Evolutionary conservation across 2,888 invertebrate species (phyloP), one percentile per base, ranked within the genome.

Genomic region (Calephelis perditalis): DNA sequence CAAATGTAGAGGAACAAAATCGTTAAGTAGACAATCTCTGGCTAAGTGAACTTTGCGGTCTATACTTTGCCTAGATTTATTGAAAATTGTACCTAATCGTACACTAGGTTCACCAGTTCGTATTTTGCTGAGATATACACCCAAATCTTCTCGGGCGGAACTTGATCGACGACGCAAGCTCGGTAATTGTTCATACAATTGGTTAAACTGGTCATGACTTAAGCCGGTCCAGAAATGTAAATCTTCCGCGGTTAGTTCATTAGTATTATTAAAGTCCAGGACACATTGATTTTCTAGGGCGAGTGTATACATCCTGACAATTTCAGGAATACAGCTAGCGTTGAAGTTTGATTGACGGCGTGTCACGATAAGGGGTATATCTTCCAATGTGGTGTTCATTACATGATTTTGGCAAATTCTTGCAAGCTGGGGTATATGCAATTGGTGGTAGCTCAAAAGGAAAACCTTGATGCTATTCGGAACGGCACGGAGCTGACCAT

Each of bases 401-500:
- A 52, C 8, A 35, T 52, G 52, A 52, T 52, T 52, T 26, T 52
- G 52, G 35, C 52, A 52, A 26, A 52, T 52, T 15, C 52, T 15
- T 15, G 52, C 52, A 7, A 52, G 26, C 35, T 52, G 26, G 0
- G 52, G 52, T 52, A 52, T 26, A 52, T 52, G 52, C 52, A 52
- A 52, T 26, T 52, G 15, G 52, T 52, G 35, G 35, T 52, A 52
- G 35, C 26, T 52, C 52, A 52, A 52, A 52, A 52, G 52, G 35
- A 26, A 52, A 7, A 52, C 26, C 52, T 52, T 52, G 7, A 52
- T 52, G 52, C 26, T 9, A 10, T 52, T 52, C 35, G 52, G 52
- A 11, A 45, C 45, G 45, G 45, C 45, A 45, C 58, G 57, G 55
- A 61, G 61, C 57, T 65, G 57, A 46, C 57, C 56, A 52, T 59